Evolutionary conservation across 37 sponge, comb jelly and placozoan species (phyloP).

Genomic region (Eunapius fragilis): DNA sequence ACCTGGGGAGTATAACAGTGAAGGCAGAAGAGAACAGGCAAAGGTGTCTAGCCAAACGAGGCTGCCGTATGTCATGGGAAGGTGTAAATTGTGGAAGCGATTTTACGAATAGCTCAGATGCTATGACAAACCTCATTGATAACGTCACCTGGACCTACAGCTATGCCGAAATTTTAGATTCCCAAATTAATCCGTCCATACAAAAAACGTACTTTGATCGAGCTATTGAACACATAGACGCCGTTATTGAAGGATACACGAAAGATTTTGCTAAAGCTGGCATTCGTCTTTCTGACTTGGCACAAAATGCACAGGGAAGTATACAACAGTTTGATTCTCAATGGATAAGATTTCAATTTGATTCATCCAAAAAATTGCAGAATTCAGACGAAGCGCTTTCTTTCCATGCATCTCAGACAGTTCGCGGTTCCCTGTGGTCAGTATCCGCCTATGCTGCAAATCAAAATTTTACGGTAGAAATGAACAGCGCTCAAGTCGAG

Average conservation of each 20-base stretch:
- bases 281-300: neutral
- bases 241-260: neutral
- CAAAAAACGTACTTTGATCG: neutral
- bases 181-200: neutral
- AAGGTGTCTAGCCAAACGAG: neutral
- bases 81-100: neutral
- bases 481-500: neutral
- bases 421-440: neutral
- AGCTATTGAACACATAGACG: neutral
- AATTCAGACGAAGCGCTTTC: neutral
- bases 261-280: neutral
- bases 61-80: neutral
- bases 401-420: neutral
- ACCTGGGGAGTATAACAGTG: neutral
- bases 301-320: neutral
- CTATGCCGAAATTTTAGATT: constrained; percentile 1
- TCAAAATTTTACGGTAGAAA: neutral
- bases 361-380: neutral
- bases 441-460: neutral
- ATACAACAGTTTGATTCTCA: neutral
- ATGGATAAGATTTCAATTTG: constrained; percentile 6
- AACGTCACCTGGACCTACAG: neutral
- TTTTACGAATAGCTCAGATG: neutral
- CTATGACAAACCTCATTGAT: neutral
- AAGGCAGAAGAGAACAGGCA: constrained; percentile 4